Evolutionary conservation across 2,113 vertebrate species (phyloP), one percentile per base, ranked within the genome.

Genomic region (Brachyhypopomus gauderio): DNA sequence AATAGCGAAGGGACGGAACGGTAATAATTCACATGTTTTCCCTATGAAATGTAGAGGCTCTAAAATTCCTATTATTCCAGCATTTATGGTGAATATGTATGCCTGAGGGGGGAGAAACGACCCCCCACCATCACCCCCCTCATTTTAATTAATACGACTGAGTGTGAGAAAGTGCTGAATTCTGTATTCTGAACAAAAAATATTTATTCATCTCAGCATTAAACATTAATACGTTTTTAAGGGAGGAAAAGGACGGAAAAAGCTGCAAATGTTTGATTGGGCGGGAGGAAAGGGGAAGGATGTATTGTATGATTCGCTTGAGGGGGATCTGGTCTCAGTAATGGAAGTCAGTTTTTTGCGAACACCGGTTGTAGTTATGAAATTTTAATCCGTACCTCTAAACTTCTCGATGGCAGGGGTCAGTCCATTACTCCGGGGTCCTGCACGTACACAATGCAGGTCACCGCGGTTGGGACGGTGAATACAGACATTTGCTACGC

Each of bases 331-430:
- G 70, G 48, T 78, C 63, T 85, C 60, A n/a, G 48, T 80, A 84
- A 88, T 79, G 74, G 83, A 45, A 70, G 63, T 83, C 63, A 83
- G 48, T 72, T 78, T 83, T 52, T 75, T 60, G 63, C 56, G 75
- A 60, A 45, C 69, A 66, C 36, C 74, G 75, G 67, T 73, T 25
- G 30, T 72, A 73, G 38, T 66, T 63, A 84, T 88, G 75, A 87
- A 87, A 86, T 87, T 88, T 87, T 87, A 84, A 88, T 86, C 62
- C 52, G 4, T 75, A 59, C 19, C 79, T 81, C 56, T 71, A 56
- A 69, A 75, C 30, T 80, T 60, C 75, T 71, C 63, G 3, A 45
- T 78, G 73, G 59, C 23, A 11, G 36, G 77, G 72, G 75, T 69
- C 41, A 78, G 79, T 79, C 78, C 75, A 80, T 85, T 85, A 62